Conservation (phyloP, 2,113 vertebrate species). For the Halcyon senegalensis region DNA sequence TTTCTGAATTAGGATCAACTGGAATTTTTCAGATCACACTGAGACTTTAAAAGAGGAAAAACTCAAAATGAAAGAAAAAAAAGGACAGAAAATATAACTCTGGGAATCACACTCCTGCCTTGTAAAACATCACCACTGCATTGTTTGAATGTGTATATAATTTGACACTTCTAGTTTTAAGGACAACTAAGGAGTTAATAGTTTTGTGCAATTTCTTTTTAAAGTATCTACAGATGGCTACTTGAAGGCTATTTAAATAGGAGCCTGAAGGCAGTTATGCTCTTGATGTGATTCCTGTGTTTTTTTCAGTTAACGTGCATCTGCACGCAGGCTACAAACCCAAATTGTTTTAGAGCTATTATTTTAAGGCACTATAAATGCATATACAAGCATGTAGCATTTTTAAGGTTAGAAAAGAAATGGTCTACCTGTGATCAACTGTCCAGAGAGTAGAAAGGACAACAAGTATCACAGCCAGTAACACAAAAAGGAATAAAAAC, state of each 20-base stretch:
- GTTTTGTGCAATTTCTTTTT: neutral
- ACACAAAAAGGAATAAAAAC: neutral
- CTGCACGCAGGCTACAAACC: neutral
- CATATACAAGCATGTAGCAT: neutral
- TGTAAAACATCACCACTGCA: neutral
- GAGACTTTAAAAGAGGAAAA: neutral
- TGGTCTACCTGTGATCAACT: fast-evolving
- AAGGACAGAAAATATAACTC: neutral
- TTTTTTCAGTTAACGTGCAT: constrained; percentile 5
- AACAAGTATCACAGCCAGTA: neutral
- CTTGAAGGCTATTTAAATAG: constrained; percentile 48
- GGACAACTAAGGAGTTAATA: neutral
- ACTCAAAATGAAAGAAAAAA: neutral
- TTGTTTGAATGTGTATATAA: fast-evolving
- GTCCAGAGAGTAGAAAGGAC: neutral
- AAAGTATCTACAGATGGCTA: constrained; percentile 41
- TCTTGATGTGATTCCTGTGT: neutral
- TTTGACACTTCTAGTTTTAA: neutral
- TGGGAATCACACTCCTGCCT: neutral
- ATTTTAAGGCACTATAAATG: neutral
- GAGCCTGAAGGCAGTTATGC: constrained; percentile 26
- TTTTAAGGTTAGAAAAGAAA: neutral
- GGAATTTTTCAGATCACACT: neutral
- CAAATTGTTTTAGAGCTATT: neutral
- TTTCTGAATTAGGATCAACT: neutral